Evolutionary conservation across 1,140 invertebrate genomes (phyloP).

Genomic region (Macrocentrus cingulum): DNA sequence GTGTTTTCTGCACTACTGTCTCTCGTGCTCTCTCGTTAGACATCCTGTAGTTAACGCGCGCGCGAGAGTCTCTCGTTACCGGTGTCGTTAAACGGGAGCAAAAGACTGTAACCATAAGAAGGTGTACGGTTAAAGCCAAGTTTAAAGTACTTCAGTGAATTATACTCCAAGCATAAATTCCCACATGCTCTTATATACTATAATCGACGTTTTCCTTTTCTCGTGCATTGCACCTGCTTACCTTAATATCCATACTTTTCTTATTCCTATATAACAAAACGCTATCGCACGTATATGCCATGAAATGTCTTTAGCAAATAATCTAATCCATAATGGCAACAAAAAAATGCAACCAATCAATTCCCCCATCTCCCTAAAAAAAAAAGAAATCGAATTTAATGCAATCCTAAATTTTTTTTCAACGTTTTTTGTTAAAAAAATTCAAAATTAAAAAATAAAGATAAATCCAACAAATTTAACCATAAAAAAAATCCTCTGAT

Average conservation of each 20-base stretch:
- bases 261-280: background rate
- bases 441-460: no score
- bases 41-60: background rate
- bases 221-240: constrained; percentile 26
- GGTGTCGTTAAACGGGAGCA: constrained; percentile 30
- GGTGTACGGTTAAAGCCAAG: background rate
- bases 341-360: no score
- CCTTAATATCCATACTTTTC: background rate
- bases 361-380: no score
- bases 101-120: constrained; percentile 23
- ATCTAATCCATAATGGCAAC: no score
- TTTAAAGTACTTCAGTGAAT: constrained; percentile 24
- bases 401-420: no score
- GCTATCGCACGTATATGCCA: no score
- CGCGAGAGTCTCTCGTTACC: constrained; percentile 18
- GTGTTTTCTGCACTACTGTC: no score
- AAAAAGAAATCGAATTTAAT: no score
- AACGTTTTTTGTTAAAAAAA: no score
- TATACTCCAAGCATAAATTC: constrained; percentile 29
- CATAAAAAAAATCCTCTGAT: no score
- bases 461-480: no score
- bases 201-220: constrained; percentile 37
- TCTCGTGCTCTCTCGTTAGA: background rate
- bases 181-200: constrained; percentile 28
- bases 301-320: no score